A percentile compares a stretch with the other conserved stretches of the same genome.
Evolutionary conservation across 2,113 vertebrate species (phyloP).

Genomic region (Otis tarda): DNA sequence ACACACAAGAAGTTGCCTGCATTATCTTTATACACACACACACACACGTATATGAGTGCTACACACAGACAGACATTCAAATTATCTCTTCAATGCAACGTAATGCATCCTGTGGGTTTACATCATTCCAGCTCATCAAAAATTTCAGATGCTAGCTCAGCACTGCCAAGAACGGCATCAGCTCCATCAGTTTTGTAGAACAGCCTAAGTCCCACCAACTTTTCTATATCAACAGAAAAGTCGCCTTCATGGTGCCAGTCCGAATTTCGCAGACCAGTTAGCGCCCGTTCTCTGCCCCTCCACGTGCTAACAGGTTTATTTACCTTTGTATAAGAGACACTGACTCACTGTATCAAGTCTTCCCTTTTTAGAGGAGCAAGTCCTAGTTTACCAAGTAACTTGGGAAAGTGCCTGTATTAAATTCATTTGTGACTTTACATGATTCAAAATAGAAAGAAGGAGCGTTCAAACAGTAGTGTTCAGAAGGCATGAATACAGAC

Average conservation of each 20-base stretch:
- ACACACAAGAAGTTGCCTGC: background rate
- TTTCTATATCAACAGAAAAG: background rate
- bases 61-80: background rate
- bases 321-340: background rate
- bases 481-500: background rate
- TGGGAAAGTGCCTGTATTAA: background rate
- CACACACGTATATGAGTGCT: accelerated
- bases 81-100: background rate
- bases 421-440: background rate
- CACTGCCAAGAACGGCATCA: background rate
- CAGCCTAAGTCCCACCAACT: background rate
- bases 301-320: background rate
- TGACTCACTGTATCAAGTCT: background rate
- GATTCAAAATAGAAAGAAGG: background rate
- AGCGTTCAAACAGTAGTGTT: background rate
- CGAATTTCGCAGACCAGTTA: background rate
- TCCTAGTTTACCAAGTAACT: background rate
- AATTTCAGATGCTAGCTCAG: background rate
- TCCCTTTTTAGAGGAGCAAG: background rate
- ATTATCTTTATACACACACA: background rate
- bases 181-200: background rate
- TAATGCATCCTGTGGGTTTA: background rate
- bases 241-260: background rate
- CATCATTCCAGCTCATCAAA: background rate
- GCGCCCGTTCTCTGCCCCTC: background rate